Evolutionary conservation across 2,113 vertebrate genomes (phyloP), one percentile per base, ranked within the genome.

Genomic region (Nycticorax nycticorax): DNA sequence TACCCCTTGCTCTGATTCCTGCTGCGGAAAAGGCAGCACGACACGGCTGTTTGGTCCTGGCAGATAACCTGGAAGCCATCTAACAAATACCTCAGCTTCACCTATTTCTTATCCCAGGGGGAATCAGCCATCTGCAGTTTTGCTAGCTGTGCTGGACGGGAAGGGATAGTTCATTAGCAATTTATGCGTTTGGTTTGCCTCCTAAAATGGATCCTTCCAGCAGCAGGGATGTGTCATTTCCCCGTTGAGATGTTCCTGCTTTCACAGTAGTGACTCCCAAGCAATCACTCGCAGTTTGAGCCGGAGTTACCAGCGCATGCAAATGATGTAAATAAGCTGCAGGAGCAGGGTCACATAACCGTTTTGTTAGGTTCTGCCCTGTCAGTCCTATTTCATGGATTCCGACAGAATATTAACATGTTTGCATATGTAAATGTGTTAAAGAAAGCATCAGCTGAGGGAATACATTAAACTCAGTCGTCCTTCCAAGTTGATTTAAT

Each of bases 381-480:
- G 71, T 33, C 94, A 82, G 80, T 43, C 85, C 93, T 89, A 85
- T 92, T 91, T 83, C 67, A 94, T 4, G 55, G 63, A 33, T 85
- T 88, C 86, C 7, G 59, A 66, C 74, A 87, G 94, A 80, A 35
- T 63, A 96, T 94, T 96, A 96, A 83, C 64, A 52, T 82, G 89
- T 93, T 97, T 94, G 96, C 97, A 96, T 97, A 97, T 96, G 96
- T 89, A 97, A 97, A 97, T 96, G 71, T 85, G 66, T 85, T 95
- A 96, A 96, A 97, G 89, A 85, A 84, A 77, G 78, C 93, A 80
- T 92, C 91, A 89, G 91, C 89, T 80, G 75, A 91, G 93, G 93
- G 97, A 96, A 97, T 95, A 96, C 95, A 92, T 97, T 97, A 88
- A 96, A 95, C 93, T 59, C 81, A 9, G 59, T 80, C 0, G 2